Percentiles rank a stretch among this genome's conserved stretches.
Conservation (phyloP, 2,113 vertebrate genomes). For the Macrotis lagotis region DNA sequence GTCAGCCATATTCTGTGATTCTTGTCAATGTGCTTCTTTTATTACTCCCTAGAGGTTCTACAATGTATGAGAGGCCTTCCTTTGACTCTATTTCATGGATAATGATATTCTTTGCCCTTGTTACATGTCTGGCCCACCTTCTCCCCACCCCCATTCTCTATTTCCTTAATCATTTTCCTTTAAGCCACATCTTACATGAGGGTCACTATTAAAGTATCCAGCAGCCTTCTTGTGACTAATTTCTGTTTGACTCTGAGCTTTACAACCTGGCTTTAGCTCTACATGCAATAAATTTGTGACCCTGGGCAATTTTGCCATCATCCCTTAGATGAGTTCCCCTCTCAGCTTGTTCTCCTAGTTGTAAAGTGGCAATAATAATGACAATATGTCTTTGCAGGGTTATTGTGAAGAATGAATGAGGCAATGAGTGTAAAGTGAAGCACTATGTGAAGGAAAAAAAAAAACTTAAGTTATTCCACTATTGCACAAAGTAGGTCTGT, state of each 20-base stretch:
- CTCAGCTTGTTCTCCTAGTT: background rate
- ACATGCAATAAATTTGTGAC: slow-evolving; percentile 7
- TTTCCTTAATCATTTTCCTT: background rate
- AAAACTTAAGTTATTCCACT: background rate
- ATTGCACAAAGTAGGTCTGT: background rate
- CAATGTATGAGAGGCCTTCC: background rate
- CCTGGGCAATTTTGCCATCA: background rate
- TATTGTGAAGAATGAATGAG: background rate
- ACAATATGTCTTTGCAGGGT: slow-evolving; percentile 8
- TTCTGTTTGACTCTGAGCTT: background rate
- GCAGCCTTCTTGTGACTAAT: background rate
- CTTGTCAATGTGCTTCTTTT: background rate
- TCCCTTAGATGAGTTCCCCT: background rate
- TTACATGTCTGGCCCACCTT: background rate
- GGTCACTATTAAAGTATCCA: background rate
- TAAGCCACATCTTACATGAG: background rate
- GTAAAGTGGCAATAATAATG: slow-evolving; percentile 20
- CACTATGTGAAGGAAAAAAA: background rate
- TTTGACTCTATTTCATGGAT: background rate
- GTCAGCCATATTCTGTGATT: background rate
- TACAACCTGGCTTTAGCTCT: background rate
- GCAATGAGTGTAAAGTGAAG: background rate
- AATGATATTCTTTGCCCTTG: background rate
- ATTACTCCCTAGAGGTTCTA: background rate
- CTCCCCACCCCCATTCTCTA: background rate